phyloP scores from a whole-genome alignment of 1,140 invertebrate species.

The Meloidogyne floridensis region DNA sequence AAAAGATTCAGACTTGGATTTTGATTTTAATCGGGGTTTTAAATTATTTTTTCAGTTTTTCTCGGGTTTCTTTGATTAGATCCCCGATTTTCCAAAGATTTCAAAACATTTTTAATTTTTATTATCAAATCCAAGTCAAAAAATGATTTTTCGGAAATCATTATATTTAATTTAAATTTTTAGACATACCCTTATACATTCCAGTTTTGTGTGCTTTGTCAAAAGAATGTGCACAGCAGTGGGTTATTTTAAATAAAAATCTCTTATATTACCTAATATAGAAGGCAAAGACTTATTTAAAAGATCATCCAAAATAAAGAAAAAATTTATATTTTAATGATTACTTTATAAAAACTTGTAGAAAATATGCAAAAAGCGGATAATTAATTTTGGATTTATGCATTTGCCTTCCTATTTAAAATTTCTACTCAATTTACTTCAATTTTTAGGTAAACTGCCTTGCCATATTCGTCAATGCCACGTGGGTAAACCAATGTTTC shows the following conservation, averaged over 20 bases:
- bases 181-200: slow-evolving; percentile 56
- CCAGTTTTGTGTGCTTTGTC: slow-evolving; percentile 54
- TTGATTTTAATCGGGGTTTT: not conserved
- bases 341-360: too few species aligned
- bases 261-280: too few species aligned
- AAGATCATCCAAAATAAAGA: too few species aligned
- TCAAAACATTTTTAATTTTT: too few species aligned
- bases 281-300: too few species aligned
- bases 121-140: too few species aligned
- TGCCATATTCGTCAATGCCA: slow-evolving; percentile 57
- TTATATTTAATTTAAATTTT: slow-evolving; percentile 27
- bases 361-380: too few species aligned
- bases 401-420: not conserved
- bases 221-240: slow-evolving; percentile 56
- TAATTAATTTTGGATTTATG: too few species aligned
- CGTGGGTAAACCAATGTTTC: slow-evolving; percentile 56
- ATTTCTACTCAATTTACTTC: not conserved
- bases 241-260: not conserved
- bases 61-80: not conserved
- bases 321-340: too few species aligned
- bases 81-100: too few species aligned
- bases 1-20: not conserved
- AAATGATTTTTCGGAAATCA: not conserved
- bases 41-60: not conserved
- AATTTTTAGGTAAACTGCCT: slow-evolving; percentile 42